Conservation (phyloP, 2,888 invertebrate genomes). For the Netelia fuscicornis region DNA sequence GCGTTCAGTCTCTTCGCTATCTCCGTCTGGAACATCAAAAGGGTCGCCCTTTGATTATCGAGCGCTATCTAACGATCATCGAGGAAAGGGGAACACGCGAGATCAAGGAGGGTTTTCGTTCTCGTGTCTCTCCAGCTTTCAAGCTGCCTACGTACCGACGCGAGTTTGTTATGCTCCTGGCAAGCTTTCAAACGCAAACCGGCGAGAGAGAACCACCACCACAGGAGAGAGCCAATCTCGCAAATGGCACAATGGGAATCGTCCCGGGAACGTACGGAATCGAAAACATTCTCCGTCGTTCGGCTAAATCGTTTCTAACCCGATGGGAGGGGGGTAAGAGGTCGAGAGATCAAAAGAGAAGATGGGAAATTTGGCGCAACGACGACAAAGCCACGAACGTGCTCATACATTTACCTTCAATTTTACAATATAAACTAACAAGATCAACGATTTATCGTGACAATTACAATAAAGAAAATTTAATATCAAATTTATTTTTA, state of each 20-base stretch:
- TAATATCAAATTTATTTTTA: background rate
- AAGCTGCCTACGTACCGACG: background rate
- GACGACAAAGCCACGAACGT: background rate
- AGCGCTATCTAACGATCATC: constrained; percentile 32
- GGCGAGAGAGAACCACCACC: constrained; percentile 1
- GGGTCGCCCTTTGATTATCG: constrained; percentile 66
- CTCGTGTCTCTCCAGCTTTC: constrained; percentile 3
- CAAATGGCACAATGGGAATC: constrained; percentile 13
- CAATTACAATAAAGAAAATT: background rate
- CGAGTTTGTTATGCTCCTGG: constrained; percentile 59
- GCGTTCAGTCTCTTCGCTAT: constrained; percentile 97
- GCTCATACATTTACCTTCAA: background rate
- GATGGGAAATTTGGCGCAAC: background rate
- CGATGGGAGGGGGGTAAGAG: background rate
- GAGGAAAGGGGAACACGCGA: background rate
- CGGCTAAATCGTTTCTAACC: background rate
- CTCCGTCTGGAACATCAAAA: constrained; percentile 91
- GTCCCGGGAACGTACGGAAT: constrained; percentile 38
- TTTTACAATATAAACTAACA: too few relatives aligned
- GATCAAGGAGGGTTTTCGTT: background rate
- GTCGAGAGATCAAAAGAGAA: background rate
- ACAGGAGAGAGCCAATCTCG: background rate
- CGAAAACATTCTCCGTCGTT: constrained; percentile 6
- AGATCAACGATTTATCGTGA: background rate
- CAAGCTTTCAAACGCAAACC: constrained; percentile 67